These are phyloP conservation scores for Dione juno DNA, from an alignment of 2,888 invertebrate genomes.

Conservation along the genomic window DNA sequence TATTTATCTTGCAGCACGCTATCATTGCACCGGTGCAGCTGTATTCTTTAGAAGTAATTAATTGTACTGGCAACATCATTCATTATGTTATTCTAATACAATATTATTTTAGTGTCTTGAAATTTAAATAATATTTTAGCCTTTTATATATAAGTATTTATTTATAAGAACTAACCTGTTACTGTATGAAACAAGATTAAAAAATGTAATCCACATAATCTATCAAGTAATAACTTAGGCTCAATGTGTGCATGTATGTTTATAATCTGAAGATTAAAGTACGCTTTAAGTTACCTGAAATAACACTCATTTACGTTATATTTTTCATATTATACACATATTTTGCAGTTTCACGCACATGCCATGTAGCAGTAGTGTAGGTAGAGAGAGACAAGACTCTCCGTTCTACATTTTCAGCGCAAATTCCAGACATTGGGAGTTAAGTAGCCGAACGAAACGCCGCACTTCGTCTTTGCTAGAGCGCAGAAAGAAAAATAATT, in stretches of 20 bases:
- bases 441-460: background rate
- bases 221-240: too few species aligned
- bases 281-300: background rate
- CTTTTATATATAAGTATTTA: too few species aligned
- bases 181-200: too few species aligned
- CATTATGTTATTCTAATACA: constrained; percentile 69
- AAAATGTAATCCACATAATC: too few species aligned
- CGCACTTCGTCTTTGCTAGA: background rate
- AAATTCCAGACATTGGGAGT: background rate
- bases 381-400: background rate
- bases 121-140: background rate
- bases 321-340: too few species aligned
- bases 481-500: background rate
- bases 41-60: constrained; percentile 70
- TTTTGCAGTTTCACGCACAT: too few species aligned
- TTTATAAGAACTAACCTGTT: too few species aligned
- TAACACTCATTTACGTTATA: too few species aligned
- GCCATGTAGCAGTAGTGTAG: too few species aligned
- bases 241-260: too few species aligned
- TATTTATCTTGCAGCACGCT: constrained; percentile 53
- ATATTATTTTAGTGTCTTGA: constrained; percentile 3
- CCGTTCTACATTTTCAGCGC: background rate
- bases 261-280: too few species aligned
- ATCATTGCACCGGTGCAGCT: constrained; percentile 71
- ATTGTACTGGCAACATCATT: constrained; percentile 67